These are phyloP conservation scores for Meriones unguiculatus DNA, from an alignment of 2,113 vertebrate genomes.

Conservation along the genomic window DNA sequence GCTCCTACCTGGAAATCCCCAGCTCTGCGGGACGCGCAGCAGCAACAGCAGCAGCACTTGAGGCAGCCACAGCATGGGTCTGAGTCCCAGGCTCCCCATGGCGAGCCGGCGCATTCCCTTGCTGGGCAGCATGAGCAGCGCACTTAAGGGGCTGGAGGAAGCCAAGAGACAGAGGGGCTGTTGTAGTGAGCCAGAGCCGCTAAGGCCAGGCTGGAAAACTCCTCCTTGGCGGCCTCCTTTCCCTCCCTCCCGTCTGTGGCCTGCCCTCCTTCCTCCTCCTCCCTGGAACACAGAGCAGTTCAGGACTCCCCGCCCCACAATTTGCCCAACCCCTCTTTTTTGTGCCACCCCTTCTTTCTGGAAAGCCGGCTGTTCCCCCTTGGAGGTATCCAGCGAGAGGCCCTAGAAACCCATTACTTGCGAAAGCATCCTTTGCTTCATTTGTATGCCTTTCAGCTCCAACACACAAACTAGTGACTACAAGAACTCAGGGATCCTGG, in stretches of 20 bases:
- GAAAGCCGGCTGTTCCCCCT: not conserved
- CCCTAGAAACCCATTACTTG: not conserved
- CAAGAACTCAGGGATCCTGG: not conserved
- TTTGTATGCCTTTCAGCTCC: not conserved
- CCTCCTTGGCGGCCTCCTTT: slow-evolving; percentile 76
- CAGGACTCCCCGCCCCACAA: slow-evolving; percentile 23
- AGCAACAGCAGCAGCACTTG: not conserved
- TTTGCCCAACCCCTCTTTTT: slow-evolving; percentile 34
- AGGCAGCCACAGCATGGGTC: slow-evolving; percentile 67
- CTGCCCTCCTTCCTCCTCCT: slow-evolving; percentile 55
- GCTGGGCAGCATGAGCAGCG: not conserved
- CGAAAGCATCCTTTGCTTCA: not conserved
- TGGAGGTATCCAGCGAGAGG: not conserved
- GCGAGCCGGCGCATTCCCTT: slow-evolving; percentile 39
- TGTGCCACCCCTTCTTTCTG: not conserved
- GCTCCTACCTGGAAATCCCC: slow-evolving; percentile 80
- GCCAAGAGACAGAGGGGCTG: slow-evolving; percentile 53
- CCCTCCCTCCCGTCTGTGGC: slow-evolving; percentile 42
- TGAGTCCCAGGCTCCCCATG: slow-evolving; percentile 82
- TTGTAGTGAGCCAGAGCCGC: slow-evolving; percentile 5
- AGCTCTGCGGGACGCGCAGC: slow-evolving; percentile 39
- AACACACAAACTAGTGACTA: not conserved
- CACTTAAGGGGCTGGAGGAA: slow-evolving; percentile 55
- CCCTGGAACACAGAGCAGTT: slow-evolving; percentile 31
- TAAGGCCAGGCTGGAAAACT: slow-evolving; percentile 70